These are phyloP conservation scores for Micoletzkya japonica DNA, from an alignment of 2,888 invertebrate genomes.

Conservation along the genomic window DNA sequence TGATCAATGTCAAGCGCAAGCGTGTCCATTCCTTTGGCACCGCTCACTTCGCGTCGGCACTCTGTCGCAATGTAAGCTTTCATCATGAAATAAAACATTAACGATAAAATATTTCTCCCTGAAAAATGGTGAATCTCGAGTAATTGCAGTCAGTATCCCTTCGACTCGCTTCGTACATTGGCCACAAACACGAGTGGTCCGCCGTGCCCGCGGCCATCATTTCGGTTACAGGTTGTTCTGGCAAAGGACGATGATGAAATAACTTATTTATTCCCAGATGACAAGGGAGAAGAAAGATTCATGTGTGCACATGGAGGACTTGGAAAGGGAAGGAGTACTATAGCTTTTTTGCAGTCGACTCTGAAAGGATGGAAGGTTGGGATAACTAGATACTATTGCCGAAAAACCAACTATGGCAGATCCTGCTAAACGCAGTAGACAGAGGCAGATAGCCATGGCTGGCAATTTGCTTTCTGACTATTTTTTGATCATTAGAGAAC, in stretches of 20 bases:
- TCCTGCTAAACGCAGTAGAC: no score
- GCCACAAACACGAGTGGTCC: constrained; percentile 7
- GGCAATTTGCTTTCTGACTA: no score
- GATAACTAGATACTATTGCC: background rate
- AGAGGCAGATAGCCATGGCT: no score
- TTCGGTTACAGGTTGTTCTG: constrained; percentile 4
- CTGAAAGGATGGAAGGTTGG: constrained; percentile 24
- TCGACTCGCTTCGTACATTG: constrained; percentile 8
- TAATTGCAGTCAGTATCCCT: constrained; percentile 12
- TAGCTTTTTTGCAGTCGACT: constrained; percentile 19
- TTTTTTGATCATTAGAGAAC: no score
- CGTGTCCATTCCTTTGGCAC: constrained; percentile 17
- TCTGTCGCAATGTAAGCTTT: constrained; percentile 8
- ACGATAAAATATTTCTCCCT: no score
- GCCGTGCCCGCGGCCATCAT: constrained; percentile 24
- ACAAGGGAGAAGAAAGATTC: constrained; percentile 14
- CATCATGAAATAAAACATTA: no score
- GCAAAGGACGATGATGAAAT: background rate
- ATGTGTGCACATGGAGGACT: constrained; percentile 16
- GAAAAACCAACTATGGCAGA: background rate
- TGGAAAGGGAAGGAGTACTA: constrained; percentile 19
- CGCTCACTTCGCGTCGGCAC: constrained; percentile 20
- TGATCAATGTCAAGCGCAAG: constrained; percentile 6
- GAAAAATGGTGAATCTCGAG: no score
- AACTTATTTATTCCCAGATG: constrained; percentile 2